Base-by-base conservation (phyloP, 2,888 invertebrate species). In the Dolichomitus sp. region DNA sequence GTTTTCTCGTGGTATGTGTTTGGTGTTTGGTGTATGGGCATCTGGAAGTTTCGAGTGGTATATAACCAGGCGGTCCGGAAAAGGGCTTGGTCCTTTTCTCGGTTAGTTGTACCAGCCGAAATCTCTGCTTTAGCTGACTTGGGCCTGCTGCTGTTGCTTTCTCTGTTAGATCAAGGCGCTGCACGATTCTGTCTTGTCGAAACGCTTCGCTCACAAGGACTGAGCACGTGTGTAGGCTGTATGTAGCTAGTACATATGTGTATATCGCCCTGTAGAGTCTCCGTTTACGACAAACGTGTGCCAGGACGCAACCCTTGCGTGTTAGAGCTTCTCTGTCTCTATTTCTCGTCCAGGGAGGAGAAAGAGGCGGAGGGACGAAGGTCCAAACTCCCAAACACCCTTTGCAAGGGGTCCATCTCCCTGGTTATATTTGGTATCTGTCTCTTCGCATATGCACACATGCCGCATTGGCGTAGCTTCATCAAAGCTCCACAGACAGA, bases 341-440 rank as follows among this genome's bases (percentile, higher is more conserved):
- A 4, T 12, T 30, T 30, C 33, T 59, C 50, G 75, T 42, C 59
- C n/a, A 74, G 72, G 50, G 66, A 79, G 78, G 69, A 68, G 75
- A 57, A 65, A 77, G 57, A 42, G 73, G 80, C 27, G 33, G 75
- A 88, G 83, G 73, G 70, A 78, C 81, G 87, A 90, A 87, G 87
- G 88, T 89, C 91, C 90, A 91, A 88, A 89, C 83, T 89, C 48
- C 87, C 83, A 89, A 91, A 91, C 91, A 93, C 92, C 93, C 93
- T 93, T 91, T 90, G 91, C 91, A 91, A 93, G 92, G 93, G 93
- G 91, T 91, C 92, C 87, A 87, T 45, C 83, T 88, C 87, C 84
- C 83, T 79, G 88, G 91, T 91, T 93, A 92, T 93, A 92, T 92
- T 93, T 93, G 92, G 92, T 92, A 86, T 90, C 92, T 90, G 90